Conservation (phyloP, 2,113 vertebrate genomes). For the Oreotrochilus melanogaster region DNA sequence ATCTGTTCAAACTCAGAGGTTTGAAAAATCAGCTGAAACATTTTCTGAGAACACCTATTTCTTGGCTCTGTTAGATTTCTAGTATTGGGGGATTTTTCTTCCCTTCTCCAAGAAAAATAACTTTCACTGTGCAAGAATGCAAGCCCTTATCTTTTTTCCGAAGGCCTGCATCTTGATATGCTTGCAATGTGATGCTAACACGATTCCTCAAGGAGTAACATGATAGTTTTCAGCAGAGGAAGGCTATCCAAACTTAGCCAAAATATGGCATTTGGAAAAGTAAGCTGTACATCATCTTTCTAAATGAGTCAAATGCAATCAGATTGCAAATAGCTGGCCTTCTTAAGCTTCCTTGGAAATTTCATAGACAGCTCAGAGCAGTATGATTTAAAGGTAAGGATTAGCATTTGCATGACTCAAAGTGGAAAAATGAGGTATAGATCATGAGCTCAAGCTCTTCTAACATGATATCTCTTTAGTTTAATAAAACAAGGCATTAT, state of each 20-base stretch:
- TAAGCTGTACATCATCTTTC: neutral
- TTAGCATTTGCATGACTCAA: neutral
- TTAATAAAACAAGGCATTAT: slow-evolving; percentile 8
- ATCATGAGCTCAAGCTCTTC: neutral
- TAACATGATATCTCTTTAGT: slow-evolving; percentile 14
- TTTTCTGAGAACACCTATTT: neutral
- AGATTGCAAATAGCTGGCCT: neutral
- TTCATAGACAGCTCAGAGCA: neutral
- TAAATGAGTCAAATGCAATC: neutral
- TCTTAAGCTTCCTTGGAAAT: neutral
- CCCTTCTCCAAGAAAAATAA: neutral
- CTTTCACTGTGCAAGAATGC: neutral
- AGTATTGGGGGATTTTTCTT: neutral
- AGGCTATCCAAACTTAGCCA: neutral
- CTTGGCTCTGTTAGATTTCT: neutral
- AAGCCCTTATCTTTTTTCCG: neutral
- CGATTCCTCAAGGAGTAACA: neutral
- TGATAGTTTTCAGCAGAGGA: neutral
- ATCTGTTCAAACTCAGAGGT: neutral
- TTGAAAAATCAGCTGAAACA: neutral
- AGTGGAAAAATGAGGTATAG: neutral
- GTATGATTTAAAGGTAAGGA: neutral
- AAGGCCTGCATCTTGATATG: neutral
- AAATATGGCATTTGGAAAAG: neutral
- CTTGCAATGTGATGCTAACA: neutral